Evolutionary conservation across 2,797 vertebrate species (phyloP), one percentile per base, ranked within the genome.

Genomic region (Lagorchestes hirsutus): DNA sequence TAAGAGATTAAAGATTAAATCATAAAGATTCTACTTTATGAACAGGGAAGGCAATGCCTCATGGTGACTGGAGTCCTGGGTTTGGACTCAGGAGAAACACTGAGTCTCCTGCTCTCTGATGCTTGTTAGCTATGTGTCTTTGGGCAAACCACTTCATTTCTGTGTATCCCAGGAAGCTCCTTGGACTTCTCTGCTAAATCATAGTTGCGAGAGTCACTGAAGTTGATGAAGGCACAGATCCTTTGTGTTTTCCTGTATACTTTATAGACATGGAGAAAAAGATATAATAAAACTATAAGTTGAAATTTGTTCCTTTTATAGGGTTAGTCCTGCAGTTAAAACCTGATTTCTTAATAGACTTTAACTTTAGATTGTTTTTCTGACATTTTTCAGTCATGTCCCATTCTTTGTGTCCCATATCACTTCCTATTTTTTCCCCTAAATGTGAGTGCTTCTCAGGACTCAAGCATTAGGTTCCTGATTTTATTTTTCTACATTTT

Each of bases 21-120:
- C 90, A 62, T 10, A 54, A 54, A 0, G 0, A 11, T 82, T 4
- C 31, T 52, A 9, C 58, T 90, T 12, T 0, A 4, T 28, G 27
- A 46, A n/a, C 40, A 2, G 0, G 0, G 22, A 50, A 34, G n/a
- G 54, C 46, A 54, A 54, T 28, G 16, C 16, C 8, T 87, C 22
- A 27, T 50, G 28, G 22, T 11, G 22, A 24, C 9, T 12, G 40
- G 40, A 46, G 10, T 87, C 2, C 40, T 46, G 22, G 24, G 74
- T 50, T 50, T 87, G 40, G 74, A 50, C 40, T 27, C 40, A 46
- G 27, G 40, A 87, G 22, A 87, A 87, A 50, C 9, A 4, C 24
- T 87, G 74, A 82, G 40, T 87, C 27, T 87, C 24, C 74, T 87
- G 18, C n/a, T 24, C 22, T 40, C 40, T 46, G 67, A 40, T 18